A percentile compares a stretch with the other conserved stretches of the same genome.
These are phyloP conservation scores for Caenorhabditis wallacei DNA, from an alignment of 2,888 invertebrate genomes.

Conservation along the genomic window DNA sequence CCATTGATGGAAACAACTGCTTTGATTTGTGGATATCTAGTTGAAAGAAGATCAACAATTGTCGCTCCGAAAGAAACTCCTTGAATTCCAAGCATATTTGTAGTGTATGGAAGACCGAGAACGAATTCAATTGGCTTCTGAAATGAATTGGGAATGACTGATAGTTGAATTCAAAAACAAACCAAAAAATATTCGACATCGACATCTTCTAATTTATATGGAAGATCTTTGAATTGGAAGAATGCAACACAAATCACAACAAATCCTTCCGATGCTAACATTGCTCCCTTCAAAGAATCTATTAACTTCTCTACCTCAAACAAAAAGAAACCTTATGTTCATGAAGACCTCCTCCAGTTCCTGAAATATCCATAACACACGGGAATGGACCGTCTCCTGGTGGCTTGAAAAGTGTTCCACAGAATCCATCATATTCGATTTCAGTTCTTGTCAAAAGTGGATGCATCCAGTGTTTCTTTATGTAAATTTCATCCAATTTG, in stretches of 20 bases:
- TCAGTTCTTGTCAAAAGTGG: constrained; percentile 63
- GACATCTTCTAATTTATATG: constrained; percentile 62
- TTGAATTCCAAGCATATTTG: constrained; percentile 64
- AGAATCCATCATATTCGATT: constrained; percentile 66
- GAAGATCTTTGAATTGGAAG: constrained; percentile 68
- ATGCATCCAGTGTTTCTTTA: constrained; percentile 71
- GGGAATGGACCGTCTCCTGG: constrained; percentile 71
- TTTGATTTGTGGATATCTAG: constrained; percentile 65
- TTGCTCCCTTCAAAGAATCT: constrained; percentile 45
- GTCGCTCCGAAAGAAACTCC: constrained; percentile 70
- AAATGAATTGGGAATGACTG: not conserved
- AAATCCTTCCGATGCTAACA: constrained; percentile 67
- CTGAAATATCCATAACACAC: constrained; percentile 67
- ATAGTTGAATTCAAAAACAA: not conserved
- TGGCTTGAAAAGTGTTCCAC: constrained; percentile 67
- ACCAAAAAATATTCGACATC: constrained; percentile 66
- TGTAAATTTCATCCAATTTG: constrained; percentile 50
- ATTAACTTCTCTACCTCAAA: not conserved
- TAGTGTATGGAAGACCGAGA: constrained; percentile 59
- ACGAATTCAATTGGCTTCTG: constrained; percentile 64
- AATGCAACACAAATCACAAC: constrained; percentile 67
- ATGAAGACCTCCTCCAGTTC: constrained; percentile 69
- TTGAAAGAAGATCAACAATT: constrained; percentile 60
- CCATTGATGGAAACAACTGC: constrained; percentile 68
- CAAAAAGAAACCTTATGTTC: constrained; percentile 42